phyloP scores from a whole-genome alignment of 2,888 invertebrate species.

The Acanthosoma haemorrhoidale region DNA sequence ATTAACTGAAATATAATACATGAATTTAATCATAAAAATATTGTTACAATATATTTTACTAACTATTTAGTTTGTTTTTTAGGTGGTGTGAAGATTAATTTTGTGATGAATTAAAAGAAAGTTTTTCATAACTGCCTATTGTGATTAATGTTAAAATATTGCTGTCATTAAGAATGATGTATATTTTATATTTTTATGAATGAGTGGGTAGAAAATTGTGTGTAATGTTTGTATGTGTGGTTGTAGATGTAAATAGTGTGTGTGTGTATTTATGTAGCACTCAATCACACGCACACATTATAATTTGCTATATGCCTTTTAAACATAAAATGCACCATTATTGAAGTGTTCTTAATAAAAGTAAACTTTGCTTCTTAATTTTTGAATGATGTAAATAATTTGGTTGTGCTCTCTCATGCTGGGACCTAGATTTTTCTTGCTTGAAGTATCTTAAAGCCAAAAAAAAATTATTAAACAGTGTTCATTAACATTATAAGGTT shows the following conservation, averaged over 20 bases:
- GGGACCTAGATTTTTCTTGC: slow-evolving; percentile 22
- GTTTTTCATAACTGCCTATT: slow-evolving; percentile 20
- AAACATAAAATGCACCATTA: slow-evolving; percentile 25
- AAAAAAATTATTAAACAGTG: slow-evolving; percentile 21
- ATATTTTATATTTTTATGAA: slow-evolving; percentile 27
- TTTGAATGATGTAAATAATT: slow-evolving; percentile 4
- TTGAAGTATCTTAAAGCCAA: slow-evolving; percentile 19
- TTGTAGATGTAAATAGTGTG: neutral
- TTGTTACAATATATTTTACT: too few species aligned
- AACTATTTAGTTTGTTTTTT: too few species aligned
- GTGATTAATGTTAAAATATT: slow-evolving; percentile 21
- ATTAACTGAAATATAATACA: too few species aligned
- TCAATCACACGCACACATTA: slow-evolving; percentile 8
- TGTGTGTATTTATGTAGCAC: neutral
- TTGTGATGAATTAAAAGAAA: neutral
- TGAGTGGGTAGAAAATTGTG: slow-evolving; percentile 4
- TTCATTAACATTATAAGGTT: slow-evolving; percentile 30
- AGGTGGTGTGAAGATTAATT: slow-evolving; percentile 2
- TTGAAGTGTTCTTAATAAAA: slow-evolving; percentile 26
- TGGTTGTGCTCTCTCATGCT: slow-evolving; percentile 26
- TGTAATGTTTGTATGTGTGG: slow-evolving; percentile 19
- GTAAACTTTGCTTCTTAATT: neutral
- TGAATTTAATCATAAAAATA: too few species aligned
- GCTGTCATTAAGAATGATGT: slow-evolving; percentile 15
- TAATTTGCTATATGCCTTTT: slow-evolving; percentile 24